Evolutionary conservation across 2,888 invertebrate species (phyloP), one percentile per base, ranked within the genome.

Genomic region (Drosophila pegasa): DNA sequence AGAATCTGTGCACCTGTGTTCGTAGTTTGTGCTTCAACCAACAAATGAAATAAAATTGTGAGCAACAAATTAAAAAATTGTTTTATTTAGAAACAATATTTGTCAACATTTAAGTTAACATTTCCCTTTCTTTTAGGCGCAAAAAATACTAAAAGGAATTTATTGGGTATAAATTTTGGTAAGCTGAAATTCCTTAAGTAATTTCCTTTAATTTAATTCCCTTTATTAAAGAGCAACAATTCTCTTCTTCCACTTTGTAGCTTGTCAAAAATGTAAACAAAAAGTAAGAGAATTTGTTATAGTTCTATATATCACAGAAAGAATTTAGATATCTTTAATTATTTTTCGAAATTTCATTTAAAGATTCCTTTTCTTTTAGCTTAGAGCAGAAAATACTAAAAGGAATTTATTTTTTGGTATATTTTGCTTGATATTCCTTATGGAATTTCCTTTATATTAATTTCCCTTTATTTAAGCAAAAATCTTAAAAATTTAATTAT

Each of bases 1-100:
- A 78, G 55, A 56, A 37, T 65, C 69, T 75, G 71, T 78, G 82
- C 87, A 82, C 80, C 64, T 79, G 65, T 69, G 87, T 86, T 74
- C 51, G 55, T 61, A 82, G 80, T 69, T 80, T 73, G 75, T 73
- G 82, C 75, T 78, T 83, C 57, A 72, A 68, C 41, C 59, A 63
- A 62, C 60, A 66, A 68, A 64, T 62, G 41, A 78, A 86, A 77
- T 76, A 75, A 78, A 74, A 77, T 65, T 73, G 64, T 71, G 51
- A 71, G 55, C 56, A 59, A 67, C 62, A 68, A 47, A 31, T 47
- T 33, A 3, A 10, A 29, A 12, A 18, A 31, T 31, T 33, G 20
- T 48, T 31, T 20, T 48, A 33, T 20, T 48, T 10, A 20, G 5
- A 9, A 9, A 40, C 12, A 35, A 35, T 14, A 35, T 7, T 40